phyloP scores from a whole-genome alignment of 2,113 vertebrate genomes.

The Neodon shergylaensis region DNA sequence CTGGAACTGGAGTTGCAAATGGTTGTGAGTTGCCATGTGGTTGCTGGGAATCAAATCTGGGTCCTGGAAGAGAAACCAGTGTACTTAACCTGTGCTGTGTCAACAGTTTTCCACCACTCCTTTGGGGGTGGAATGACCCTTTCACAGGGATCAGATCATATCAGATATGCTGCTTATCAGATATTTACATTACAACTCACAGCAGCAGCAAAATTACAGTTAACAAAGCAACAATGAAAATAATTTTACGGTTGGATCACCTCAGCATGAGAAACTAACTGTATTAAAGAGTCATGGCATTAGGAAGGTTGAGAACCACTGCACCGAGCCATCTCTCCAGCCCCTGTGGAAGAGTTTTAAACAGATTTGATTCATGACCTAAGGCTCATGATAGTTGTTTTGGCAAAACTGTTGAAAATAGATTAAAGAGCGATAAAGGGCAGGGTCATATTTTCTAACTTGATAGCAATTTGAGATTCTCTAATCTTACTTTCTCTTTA shows the following conservation, averaged over 20 bases:
- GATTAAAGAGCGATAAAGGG: not conserved
- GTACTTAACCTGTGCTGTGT: not conserved
- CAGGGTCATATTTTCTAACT: not conserved
- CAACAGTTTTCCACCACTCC: too few species aligned
- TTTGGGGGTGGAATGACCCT: too few species aligned
- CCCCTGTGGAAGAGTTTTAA: not conserved
- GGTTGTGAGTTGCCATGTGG: not conserved
- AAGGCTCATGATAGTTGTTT: not conserved
- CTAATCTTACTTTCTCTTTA: slow-evolving; percentile 27
- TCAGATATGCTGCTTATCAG: too few species aligned
- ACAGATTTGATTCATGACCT: not conserved
- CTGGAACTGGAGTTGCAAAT: not conserved
- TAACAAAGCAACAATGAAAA: not conserved
- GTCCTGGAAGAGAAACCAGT: not conserved
- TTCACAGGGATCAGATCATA: too few species aligned
- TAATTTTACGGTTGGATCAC: not conserved
- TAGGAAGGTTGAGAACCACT: not conserved
- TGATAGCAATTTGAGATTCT: not conserved
- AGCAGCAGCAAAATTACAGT: not conserved
- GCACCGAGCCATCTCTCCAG: not conserved
- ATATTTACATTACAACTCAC: not conserved
- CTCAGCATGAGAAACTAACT: not conserved
- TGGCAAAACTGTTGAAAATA: slow-evolving; percentile 12
- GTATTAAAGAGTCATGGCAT: not conserved
- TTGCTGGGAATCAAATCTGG: not conserved